phyloP scores from a whole-genome alignment of 2,113 vertebrate species.

The Symphodus melops region DNA sequence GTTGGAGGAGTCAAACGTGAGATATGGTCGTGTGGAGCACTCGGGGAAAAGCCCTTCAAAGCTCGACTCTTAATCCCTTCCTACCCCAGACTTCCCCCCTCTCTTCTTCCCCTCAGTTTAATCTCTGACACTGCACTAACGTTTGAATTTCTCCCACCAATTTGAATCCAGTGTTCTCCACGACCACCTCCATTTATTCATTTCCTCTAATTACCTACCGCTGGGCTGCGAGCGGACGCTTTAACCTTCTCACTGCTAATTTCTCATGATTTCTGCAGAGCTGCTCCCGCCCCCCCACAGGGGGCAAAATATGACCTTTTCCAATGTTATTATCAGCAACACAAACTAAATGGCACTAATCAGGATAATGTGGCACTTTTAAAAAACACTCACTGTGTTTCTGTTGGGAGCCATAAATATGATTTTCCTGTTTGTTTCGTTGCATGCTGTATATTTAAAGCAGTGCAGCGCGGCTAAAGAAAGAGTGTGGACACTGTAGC shows the following conservation, averaged over 20 bases:
- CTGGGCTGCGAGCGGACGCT: conserved; percentile 59
- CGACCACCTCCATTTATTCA: conserved; percentile 65
- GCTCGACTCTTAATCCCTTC: conserved; percentile 73
- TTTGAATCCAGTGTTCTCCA: conserved; percentile 58
- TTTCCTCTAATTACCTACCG: conserved; percentile 68
- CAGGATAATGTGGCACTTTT: conserved; percentile 71
- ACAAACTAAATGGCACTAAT: conserved; percentile 75
- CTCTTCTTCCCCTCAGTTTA: conserved; percentile 58
- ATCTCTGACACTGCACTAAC: conserved; percentile 75
- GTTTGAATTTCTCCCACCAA: conserved; percentile 66
- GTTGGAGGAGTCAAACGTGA: conserved; percentile 54
- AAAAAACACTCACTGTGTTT: conserved; percentile 19
- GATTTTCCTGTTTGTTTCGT: neutral
- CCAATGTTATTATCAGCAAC: conserved; percentile 70
- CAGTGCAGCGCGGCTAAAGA: conserved; percentile 8
- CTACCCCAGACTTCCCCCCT: conserved; percentile 52
- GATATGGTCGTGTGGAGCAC: conserved; percentile 69
- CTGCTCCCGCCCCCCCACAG: conserved; percentile 35
- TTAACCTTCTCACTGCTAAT: conserved; percentile 83
- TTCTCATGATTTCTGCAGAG: conserved; percentile 72
- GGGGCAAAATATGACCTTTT: conserved; percentile 78
- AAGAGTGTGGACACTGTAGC: too few relatives aligned
- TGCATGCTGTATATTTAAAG: neutral
- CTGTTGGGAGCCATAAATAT: conserved; percentile 1
- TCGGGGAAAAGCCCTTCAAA: conserved; percentile 76